Evolutionary conservation across 2,888 invertebrate genomes (phyloP), one percentile per base, ranked within the genome.

Genomic region (Polyommatus iphigenia): DNA sequence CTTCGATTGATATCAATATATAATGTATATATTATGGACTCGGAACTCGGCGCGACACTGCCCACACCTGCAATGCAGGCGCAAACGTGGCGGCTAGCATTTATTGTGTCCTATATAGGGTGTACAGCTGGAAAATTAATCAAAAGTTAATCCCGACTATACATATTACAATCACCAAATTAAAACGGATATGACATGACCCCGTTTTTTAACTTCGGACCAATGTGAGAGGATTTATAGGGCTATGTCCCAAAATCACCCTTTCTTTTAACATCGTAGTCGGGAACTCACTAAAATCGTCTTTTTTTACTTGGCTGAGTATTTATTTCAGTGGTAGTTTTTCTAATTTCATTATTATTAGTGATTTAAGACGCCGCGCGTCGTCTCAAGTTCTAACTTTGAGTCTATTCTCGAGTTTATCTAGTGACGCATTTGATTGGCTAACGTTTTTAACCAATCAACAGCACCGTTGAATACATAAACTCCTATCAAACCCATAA

Each of bases 21-120:
- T 67, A 62, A 36, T 46, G 54, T 59, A 59, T 15, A 54, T 77
- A 41, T 77, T 10, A 59, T 85, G 85, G 80, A 79, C 79, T 80
- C 77, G 82, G 81, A 85, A 85, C 82, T 85, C 83, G 85, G 86
- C 84, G 85, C 84, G 87, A 86, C 90, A 90, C 85, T 91, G 90
- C 89, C 90, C 84, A 85, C 83, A 86, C 82, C 89, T 90, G 92
- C 92, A 92, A 85, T 92, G 92, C 91, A 90, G 89, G 82, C 85
- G 85, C 84, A 87, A 79, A 79, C 79, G 85, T 54, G 78, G 72
- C 73, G 57, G 41, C 67, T 67, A 29, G 67, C 10, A 67, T 67
- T 67, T 67, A 67, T 67, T 29, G 67, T 67, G 24, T 62, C 24
- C 24, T 62, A 24, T 24, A 24, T 62, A 54, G 54, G 5, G 54